These are phyloP conservation scores for Hedya salicella DNA, from an alignment of 2,888 invertebrate genomes.

Conservation along the genomic window DNA sequence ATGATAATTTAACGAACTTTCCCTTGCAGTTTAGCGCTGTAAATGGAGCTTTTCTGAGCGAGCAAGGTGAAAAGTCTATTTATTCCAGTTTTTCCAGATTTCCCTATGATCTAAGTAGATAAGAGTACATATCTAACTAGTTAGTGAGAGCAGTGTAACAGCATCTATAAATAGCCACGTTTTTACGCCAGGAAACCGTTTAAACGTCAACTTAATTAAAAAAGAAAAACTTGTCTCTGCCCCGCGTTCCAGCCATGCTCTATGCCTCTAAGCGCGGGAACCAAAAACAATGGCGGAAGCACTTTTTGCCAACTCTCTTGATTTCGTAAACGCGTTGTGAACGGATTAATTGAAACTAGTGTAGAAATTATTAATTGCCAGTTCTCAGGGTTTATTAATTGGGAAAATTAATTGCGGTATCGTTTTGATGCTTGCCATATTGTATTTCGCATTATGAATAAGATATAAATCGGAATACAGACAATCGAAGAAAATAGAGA, in stretches of 20 bases:
- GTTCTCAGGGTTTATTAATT: constrained; percentile 35
- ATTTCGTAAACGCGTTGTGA: constrained; percentile 58
- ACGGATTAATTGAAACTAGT: constrained; percentile 48
- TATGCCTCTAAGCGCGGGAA: constrained; percentile 62
- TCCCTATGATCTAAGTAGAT: not conserved
- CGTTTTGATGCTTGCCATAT: constrained; percentile 23
- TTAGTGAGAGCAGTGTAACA: not conserved
- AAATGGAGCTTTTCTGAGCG: no score
- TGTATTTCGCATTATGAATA: constrained; percentile 1
- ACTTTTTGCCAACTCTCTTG: constrained; percentile 57
- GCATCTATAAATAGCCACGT: not conserved
- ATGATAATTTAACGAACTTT: no score
- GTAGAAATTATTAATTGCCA: constrained; percentile 33
- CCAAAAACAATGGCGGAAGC: constrained; percentile 65
- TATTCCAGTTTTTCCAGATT: not conserved
- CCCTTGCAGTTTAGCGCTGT: no score
- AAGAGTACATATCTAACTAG: not conserved
- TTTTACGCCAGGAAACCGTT: constrained; percentile 7
- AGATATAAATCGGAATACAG: not conserved
- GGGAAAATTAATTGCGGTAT: constrained; percentile 22
- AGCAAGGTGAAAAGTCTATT: no score
- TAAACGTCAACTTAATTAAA: constrained; percentile 33
- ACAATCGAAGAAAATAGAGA: not conserved
- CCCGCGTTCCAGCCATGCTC: constrained; percentile 47
- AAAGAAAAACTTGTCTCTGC: constrained; percentile 32